phyloP scores from a whole-genome alignment of 2,113 vertebrate genomes.

The Shinisaurus crocodilurus region DNA sequence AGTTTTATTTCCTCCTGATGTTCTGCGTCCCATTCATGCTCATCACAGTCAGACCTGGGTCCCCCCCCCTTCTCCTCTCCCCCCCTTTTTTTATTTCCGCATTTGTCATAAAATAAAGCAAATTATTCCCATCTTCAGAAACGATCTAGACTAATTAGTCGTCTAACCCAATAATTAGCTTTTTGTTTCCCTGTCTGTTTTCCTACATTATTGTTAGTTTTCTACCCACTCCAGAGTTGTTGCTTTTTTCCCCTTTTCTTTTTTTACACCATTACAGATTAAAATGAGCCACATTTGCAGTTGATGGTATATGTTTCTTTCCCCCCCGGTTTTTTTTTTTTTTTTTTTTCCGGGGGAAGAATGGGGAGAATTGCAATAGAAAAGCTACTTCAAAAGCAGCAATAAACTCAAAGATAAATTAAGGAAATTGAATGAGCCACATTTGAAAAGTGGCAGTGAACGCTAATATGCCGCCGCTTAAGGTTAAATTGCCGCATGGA shows the following conservation, averaged over 20 bases:
- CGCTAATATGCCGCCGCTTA: conserved; percentile 86
- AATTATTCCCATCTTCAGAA: conserved; percentile 86
- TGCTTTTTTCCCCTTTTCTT: conserved; percentile 62
- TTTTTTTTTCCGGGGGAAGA: conserved; percentile 81
- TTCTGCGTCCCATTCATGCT: conserved; percentile 83
- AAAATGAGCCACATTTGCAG: conserved; percentile 87
- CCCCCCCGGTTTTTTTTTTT: too few relatives aligned
- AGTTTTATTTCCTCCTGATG: conserved; percentile 81
- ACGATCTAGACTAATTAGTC: conserved; percentile 88
- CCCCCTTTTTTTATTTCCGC: conserved; percentile 82
- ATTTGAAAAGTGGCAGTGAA: conserved; percentile 82
- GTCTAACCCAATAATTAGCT: conserved; percentile 89
- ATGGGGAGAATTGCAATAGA: conserved; percentile 81
- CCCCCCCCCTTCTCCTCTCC: conserved; percentile 53
- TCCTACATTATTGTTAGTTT: conserved; percentile 87
- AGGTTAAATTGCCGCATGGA: conserved; percentile 84
- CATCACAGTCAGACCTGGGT: conserved; percentile 84
- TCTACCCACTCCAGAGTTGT: conserved; percentile 69
- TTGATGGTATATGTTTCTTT: conserved; percentile 77
- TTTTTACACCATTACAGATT: conserved; percentile 86
- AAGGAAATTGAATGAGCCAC: conserved; percentile 89
- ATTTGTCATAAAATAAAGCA: conserved; percentile 90
- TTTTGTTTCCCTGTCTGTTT: conserved; percentile 88
- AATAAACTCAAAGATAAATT: conserved; percentile 89
- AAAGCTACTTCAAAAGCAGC: conserved; percentile 83